Conservation (phyloP, 2,888 invertebrate species). For the Zhuqinia jingwanae region DNA sequence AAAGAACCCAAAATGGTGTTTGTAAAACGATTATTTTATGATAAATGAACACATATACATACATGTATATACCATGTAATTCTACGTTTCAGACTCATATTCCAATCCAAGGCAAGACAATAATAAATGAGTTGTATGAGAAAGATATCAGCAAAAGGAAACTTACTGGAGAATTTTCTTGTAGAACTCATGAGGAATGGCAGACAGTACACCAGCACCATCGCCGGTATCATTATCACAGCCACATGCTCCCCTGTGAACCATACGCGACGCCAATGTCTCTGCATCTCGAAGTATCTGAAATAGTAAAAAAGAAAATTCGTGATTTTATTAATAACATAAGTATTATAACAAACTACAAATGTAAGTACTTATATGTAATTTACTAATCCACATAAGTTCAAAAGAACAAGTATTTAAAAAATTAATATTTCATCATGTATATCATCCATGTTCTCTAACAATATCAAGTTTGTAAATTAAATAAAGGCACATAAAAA, state of each 20-base stretch:
- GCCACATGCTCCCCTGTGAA: slow-evolving; percentile 99
- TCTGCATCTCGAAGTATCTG: slow-evolving; percentile 98
- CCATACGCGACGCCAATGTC: slow-evolving; percentile 96
- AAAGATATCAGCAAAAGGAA: neutral
- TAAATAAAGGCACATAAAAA: no score
- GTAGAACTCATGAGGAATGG: slow-evolving; percentile 98
- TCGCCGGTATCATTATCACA: slow-evolving; percentile 99
- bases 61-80: no score
- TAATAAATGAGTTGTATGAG: no score
- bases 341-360: neutral
- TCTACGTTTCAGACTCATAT: no score
- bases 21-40: no score
- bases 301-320: neutral
- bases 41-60: no score
- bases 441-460: neutral
- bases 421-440: neutral
- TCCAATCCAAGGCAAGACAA: no score
- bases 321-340: neutral
- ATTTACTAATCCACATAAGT: no score
- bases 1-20: no score
- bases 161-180: slow-evolving; percentile 89
- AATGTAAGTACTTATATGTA: no score
- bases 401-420: no score
- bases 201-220: slow-evolving; percentile 98
- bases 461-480: no score